Evolutionary conservation across 2,888 invertebrate genomes (phyloP).

Genomic region (Ferdinandea cuprea): DNA sequence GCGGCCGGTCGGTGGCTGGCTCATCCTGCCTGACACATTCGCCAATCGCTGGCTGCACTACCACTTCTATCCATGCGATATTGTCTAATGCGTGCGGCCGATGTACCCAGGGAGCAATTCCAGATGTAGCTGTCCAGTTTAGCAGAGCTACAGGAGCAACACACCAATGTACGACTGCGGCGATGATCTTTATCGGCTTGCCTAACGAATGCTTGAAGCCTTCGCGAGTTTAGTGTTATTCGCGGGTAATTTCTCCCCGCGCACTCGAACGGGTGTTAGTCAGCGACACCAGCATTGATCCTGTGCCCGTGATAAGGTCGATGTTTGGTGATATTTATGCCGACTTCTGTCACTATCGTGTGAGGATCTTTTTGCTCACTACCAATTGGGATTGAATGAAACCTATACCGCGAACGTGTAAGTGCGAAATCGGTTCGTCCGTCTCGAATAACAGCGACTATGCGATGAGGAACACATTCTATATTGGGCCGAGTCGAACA

Average conservation of each 20-base stretch:
- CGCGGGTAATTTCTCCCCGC: slow-evolving; percentile 64
- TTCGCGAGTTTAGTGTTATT: slow-evolving; percentile 56
- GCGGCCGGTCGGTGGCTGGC: slow-evolving; percentile 5
- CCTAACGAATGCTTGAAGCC: slow-evolving; percentile 67
- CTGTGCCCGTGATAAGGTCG: slow-evolving; percentile 42
- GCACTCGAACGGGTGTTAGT: slow-evolving; percentile 61
- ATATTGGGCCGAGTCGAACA: slow-evolving; percentile 48
- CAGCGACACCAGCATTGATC: slow-evolving; percentile 57
- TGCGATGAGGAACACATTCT: no score
- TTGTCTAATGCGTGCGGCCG: slow-evolving; percentile 71
- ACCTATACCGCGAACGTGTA: slow-evolving; percentile 43
- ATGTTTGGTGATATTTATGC: slow-evolving; percentile 73
- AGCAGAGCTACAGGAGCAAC: slow-evolving; percentile 45
- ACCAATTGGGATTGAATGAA: slow-evolving; percentile 68
- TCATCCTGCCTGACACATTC: slow-evolving; percentile 24
- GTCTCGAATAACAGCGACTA: slow-evolving; percentile 62
- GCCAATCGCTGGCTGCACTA: background rate
- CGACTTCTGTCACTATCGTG: slow-evolving; percentile 70
- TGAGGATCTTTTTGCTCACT: slow-evolving; percentile 70
- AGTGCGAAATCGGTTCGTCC: slow-evolving; percentile 52
- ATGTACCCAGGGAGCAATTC: slow-evolving; percentile 70
- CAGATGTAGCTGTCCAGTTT: slow-evolving; percentile 69
- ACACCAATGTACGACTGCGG: slow-evolving; percentile 24
- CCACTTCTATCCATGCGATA: slow-evolving; percentile 57
- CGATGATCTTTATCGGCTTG: slow-evolving; percentile 65